Percentiles rank a stretch among this genome's conserved stretches.
Conservation (phyloP, 2,888 invertebrate species). For the Diadegma fenestrale region DNA sequence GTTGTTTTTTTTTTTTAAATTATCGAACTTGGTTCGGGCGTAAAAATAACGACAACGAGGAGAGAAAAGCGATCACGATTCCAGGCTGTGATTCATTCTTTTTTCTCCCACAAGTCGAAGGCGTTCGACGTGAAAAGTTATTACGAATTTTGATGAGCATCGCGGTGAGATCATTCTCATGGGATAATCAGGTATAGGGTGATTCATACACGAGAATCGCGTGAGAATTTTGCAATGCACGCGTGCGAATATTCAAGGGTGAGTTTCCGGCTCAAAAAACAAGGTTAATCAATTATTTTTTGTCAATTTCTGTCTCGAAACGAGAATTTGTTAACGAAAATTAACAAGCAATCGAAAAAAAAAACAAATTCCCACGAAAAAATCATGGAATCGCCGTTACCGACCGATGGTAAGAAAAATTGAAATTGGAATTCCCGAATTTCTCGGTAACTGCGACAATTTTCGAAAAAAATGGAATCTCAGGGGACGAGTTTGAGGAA, state of each 20-base stretch:
- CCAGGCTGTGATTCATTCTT: not conserved
- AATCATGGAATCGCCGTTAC: not conserved
- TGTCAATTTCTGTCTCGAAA: too few species aligned
- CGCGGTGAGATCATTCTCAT: slow-evolving; percentile 58
- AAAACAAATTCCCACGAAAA: not conserved
- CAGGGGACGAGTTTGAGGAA: not conserved
- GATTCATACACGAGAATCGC: slow-evolving; percentile 55
- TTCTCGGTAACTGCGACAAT: not conserved
- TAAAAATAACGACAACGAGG: not conserved
- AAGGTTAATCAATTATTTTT: not conserved
- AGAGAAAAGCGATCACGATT: not conserved
- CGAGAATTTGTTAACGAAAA: not conserved
- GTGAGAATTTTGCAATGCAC: slow-evolving; percentile 33
- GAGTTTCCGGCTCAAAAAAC: not conserved
- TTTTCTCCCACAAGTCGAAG: not conserved
- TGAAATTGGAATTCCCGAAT: not conserved
- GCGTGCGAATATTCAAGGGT: slow-evolving; percentile 16
- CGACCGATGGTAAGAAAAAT: not conserved
- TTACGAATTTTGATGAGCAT: slow-evolving; percentile 36
- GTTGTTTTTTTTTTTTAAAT: not conserved
- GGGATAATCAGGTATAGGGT: slow-evolving; percentile 19
- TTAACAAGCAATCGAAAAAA: not conserved
- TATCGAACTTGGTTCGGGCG: not conserved
- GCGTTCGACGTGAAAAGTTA: not conserved
- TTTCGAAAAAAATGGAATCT: not conserved